phyloP scores from a whole-genome alignment of 2,888 invertebrate species.

The Abscondita cerata region DNA sequence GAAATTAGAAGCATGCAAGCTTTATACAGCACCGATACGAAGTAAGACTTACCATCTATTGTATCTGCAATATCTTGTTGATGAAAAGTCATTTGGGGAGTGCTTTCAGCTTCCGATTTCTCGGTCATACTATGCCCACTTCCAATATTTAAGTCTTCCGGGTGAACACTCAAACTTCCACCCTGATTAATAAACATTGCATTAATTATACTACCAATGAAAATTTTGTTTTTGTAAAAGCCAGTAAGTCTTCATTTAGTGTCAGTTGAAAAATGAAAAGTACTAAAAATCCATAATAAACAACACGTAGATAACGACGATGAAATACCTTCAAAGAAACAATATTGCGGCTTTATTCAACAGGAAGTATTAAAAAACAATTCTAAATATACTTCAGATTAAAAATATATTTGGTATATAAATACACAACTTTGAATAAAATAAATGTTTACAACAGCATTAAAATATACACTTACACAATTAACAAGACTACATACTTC shows the following conservation, averaged over 20 bases:
- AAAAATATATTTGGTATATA: not conserved
- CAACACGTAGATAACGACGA: no score
- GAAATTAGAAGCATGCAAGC: conserved; percentile 25
- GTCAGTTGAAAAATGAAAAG: no score
- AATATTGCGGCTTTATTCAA: no score
- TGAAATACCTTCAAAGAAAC: no score
- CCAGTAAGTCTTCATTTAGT: not conserved
- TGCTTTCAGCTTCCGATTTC: conserved; percentile 66
- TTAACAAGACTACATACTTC: not conserved
- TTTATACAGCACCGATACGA: conserved; percentile 17
- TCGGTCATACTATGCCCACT: conserved; percentile 68
- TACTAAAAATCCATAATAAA: no score
- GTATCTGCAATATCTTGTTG: conserved; percentile 76
- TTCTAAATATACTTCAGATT: not conserved
- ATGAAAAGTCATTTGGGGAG: conserved; percentile 65
- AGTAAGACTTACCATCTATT: conserved; percentile 72
- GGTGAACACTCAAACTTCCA: conserved; percentile 62
- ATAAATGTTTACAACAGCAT: not conserved
- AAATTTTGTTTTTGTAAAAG: not conserved
- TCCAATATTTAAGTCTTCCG: conserved; percentile 65
- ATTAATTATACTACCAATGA: not conserved
- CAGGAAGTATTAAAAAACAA: no score
- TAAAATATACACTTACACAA: conserved; percentile 3
- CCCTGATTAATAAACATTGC: conserved; percentile 48
- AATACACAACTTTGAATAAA: not conserved